Evolutionary conservation across 2,797 vertebrate genomes (phyloP), one percentile per base, ranked within the genome.

Genomic region (Hippopotamyrus pictus): DNA sequence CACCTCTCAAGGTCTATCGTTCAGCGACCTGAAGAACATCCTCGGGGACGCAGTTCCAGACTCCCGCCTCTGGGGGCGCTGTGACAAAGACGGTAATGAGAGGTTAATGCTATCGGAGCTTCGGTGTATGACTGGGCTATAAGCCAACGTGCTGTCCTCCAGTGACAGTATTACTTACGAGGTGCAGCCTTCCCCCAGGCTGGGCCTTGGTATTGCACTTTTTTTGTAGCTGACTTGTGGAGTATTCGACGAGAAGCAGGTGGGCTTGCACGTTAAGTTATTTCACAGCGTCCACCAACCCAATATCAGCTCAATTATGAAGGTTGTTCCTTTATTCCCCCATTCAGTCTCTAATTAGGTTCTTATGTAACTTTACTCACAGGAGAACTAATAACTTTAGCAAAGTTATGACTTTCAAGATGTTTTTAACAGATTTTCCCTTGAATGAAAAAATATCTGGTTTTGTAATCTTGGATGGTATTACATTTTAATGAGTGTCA

Each of bases 41-140:
- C 94, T 95, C 7, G 94, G 94, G 29, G 0, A 89, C 6, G 91
- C 89, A 14, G 76, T 90, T 89, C 95, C 94, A 8, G 93, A 90
- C 1, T 57, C 87, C 53, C 90, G 3, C 1, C 88, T 90, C 54
- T 46, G 96, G 88, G 86, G 91, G 86, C 93, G 93, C 89, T 95
- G 93, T 59, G 96, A 96, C 91, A 89, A 1, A 6, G 92, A 96
- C 4, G 54, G 91, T 85, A 92, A 96, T 92, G 89, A 90, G 89
- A 94, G 91, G 90, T 96, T 92, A 89, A 95, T 95, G 5, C 89
- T 94, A 92, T 89, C 8, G 62, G 96, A 97, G 92, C 94, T 96
- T 88, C 92, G 33, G 89, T 93, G 92, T 37, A 95, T 96, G 53
- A 54, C 91, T 3, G 92, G 93, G 69, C 90, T 96, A 90, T 96